Evolutionary conservation across 2,888 invertebrate genomes (phyloP), one percentile per base, ranked within the genome.

Genomic region (Epinotia brunnichana): DNA sequence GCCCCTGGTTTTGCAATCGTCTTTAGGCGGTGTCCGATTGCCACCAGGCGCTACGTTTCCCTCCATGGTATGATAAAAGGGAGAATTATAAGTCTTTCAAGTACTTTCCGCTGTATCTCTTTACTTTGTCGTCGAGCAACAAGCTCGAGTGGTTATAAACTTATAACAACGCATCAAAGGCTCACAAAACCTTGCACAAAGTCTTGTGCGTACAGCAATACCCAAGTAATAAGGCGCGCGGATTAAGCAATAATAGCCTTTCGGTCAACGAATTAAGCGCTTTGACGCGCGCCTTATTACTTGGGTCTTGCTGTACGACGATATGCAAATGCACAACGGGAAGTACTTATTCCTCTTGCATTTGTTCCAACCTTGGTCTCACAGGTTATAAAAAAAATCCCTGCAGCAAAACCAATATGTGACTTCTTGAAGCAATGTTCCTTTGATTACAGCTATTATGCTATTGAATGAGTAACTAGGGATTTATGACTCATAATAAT

Each of bases 401-500:
- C 29, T 53, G 2, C 7, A 29, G 17, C 21, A 7, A 56, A 0
- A 29, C 29, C 15, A 29, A 57, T 51, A 44, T 15, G 11, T 5
- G 21, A 64, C 9, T 54, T n/a, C 54, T 64, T 54, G 53, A 4
- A 53, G 7, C 63, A 35, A 64, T 54, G 15, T 39, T 63, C 51
- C 51, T 53, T 35, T 21, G 54, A 64, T 54, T 54, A 53, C 64
- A 21, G 19, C 54, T 54, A 70, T 53, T 48, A 48, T 56, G 35
- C 35, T 48, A 48, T 48, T 61, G 54, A 61, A 61, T 67, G 61
- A 61, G 41, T 69, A 61, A 51, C 53, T 71, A 19, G 44, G 24
- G 59, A 44, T 70, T 70, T 64, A 66, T 70, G 63, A 64, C 10
- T 70, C 56, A 70, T 70, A 24, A 69, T 70, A 24, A 69, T 59